Conservation (phyloP, 2,888 invertebrate species). For the Euplagia quadripunctaria region DNA sequence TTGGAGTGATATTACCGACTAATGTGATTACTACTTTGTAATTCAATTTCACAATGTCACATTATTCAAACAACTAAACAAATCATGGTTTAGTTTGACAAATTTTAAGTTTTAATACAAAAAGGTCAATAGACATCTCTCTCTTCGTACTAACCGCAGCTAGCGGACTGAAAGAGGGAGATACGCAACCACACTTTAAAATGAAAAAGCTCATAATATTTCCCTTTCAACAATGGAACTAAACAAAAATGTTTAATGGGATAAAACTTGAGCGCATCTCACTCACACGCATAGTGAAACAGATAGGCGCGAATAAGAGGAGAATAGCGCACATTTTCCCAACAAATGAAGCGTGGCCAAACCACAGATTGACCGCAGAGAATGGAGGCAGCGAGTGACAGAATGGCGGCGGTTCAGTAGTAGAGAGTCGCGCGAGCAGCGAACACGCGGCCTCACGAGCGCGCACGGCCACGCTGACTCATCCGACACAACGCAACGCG, state of each 20-base stretch:
- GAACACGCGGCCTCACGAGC: constrained; percentile 72
- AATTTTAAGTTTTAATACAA: constrained; percentile 16
- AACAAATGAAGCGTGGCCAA: constrained; percentile 87
- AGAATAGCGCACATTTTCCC: constrained; percentile 81
- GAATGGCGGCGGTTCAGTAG: constrained; percentile 86
- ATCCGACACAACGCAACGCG: constrained; percentile 35
- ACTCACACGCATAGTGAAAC: constrained; percentile 57
- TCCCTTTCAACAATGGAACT: constrained; percentile 82
- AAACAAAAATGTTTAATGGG: constrained; percentile 84
- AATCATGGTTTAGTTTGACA: neutral
- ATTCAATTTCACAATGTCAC: constrained; percentile 35
- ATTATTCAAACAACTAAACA: constrained; percentile 12
- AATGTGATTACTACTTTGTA: constrained; percentile 39
- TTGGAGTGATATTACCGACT: constrained; percentile 52
- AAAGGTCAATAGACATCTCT: constrained; percentile 61
- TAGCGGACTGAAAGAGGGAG: constrained; percentile 64
- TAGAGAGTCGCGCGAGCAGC: constrained; percentile 78
- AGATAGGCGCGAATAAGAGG: constrained; percentile 68
- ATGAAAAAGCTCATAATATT: constrained; percentile 84
- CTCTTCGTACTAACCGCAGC: constrained; percentile 61
- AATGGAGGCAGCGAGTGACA: constrained; percentile 87
- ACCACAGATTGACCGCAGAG: constrained; percentile 88
- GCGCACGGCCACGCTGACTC: constrained; percentile 55
- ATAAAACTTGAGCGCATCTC: constrained; percentile 80
- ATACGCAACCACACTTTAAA: constrained; percentile 67